Percentiles rank a stretch among this genome's conserved stretches.
phyloP scores from a whole-genome alignment of 2,113 vertebrate species.

The Thunnus maccoyii region DNA sequence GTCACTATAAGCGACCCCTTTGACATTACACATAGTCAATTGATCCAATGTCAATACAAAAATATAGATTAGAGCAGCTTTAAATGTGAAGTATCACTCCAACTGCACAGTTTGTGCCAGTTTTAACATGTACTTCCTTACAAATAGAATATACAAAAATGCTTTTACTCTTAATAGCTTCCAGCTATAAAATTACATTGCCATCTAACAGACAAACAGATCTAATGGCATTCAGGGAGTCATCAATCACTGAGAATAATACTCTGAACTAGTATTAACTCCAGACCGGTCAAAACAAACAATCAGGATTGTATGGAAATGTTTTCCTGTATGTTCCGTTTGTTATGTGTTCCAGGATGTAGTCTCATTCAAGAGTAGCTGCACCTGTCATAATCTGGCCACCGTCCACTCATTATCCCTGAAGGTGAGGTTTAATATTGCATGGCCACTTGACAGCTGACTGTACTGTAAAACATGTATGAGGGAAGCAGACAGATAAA shows the following conservation, averaged over 20 bases:
- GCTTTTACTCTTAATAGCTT: background rate
- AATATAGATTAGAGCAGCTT: background rate
- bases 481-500: slow-evolving; percentile 21
- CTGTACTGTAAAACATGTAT: slow-evolving; percentile 27
- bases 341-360: slow-evolving; percentile 43
- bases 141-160: background rate
- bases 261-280: slow-evolving; percentile 5
- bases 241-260: slow-evolving; percentile 12
- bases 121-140: background rate
- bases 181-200: background rate
- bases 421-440: slow-evolving; percentile 32
- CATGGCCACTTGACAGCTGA: slow-evolving; percentile 20
- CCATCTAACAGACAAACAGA: background rate
- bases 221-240: slow-evolving; percentile 16
- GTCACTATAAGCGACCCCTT: background rate
- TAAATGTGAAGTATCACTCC: background rate
- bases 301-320: slow-evolving; percentile 20
- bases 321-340: slow-evolving; percentile 3
- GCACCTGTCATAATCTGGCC: slow-evolving; percentile 28
- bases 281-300: slow-evolving; percentile 9
- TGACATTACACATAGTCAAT: background rate
- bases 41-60: no score
- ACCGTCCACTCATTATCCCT: background rate
- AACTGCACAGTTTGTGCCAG: background rate
- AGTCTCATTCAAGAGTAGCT: slow-evolving; percentile 3